Evolutionary conservation across 2,113 vertebrate species (phyloP), one percentile per base, ranked within the genome.

Genomic region (Rhinogobius similis): DNA sequence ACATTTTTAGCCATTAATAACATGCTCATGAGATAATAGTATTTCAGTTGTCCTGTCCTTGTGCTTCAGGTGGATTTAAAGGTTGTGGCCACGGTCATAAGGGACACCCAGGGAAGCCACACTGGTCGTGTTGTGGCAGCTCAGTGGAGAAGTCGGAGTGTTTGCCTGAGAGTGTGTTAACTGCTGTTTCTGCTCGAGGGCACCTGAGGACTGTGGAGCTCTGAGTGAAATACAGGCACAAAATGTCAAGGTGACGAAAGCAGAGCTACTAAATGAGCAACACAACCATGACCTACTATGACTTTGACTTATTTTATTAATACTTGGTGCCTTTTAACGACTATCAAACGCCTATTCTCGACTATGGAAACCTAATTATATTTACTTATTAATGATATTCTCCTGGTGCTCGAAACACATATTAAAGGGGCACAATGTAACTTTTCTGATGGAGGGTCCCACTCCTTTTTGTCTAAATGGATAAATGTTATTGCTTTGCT

Each of bases 41-140:
- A 21, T 24, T 27, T 4, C 4, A 67, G 0, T 21, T 21, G 38
- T n/a, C 27, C 20, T 20, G 24, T 20, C n/a, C n/a, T 26, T 53
- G 48, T 55, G 10, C 66, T 16, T 67, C 86, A 99, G 97, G 97
- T 81, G 96, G 97, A n/a, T 98, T 95, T 82, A 93, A 95, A 82
- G 96, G 97, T 77, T 99, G 96, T 52, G 97, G 97, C 43, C 97
- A 98, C 0, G 90, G 95, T 20, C 96, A 98, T 81, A 96, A 92
- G 82, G 96, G 95, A 39, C 96, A 98, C 80, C 97, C 97, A 0
- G 95, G 96, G 26, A 93, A 92, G 77, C 91, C 91, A 0, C 97
- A 97, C 88, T 99, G 97, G 96, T 99, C 95, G 0, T 99, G 97
- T 86, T 99, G 97, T 67, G 97, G 96, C 59, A 94, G 90, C 70